phyloP scores from a whole-genome alignment of 2,113 vertebrate genomes.

The Eubucco bourcierii region DNA sequence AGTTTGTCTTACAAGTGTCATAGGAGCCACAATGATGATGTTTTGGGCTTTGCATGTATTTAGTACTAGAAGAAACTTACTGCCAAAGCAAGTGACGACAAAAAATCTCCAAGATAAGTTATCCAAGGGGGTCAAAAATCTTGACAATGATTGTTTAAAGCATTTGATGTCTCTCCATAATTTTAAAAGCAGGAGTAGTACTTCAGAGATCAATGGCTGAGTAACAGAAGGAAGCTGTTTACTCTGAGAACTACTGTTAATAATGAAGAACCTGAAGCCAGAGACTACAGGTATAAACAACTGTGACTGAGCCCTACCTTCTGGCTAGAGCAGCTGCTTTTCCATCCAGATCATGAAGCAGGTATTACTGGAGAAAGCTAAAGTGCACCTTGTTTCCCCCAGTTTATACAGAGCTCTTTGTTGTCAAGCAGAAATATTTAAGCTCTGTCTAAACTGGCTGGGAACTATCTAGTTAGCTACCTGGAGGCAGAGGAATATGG shows the following conservation, averaged over 20 bases:
- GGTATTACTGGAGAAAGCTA: not conserved
- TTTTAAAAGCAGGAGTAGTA: not conserved
- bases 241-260: not conserved
- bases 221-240: not conserved
- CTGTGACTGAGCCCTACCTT: not conserved
- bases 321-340: not conserved
- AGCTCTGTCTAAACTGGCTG: not conserved
- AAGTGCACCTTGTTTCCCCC: not conserved
- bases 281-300: not conserved
- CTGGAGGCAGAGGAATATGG: not conserved
- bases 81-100: not conserved
- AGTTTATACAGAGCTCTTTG: not conserved
- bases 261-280: not conserved
- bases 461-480: not conserved
- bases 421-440: not conserved
- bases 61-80: not conserved
- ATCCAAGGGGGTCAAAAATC: not conserved
- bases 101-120: not conserved
- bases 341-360: not conserved
- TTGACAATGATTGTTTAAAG: not conserved
- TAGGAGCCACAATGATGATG: not conserved
- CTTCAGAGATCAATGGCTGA: not conserved
- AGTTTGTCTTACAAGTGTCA: not conserved
- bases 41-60: not conserved
- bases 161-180: not conserved